Base-by-base conservation (phyloP, 2,113 vertebrate genomes). In the Stegostoma tigrinum region DNA sequence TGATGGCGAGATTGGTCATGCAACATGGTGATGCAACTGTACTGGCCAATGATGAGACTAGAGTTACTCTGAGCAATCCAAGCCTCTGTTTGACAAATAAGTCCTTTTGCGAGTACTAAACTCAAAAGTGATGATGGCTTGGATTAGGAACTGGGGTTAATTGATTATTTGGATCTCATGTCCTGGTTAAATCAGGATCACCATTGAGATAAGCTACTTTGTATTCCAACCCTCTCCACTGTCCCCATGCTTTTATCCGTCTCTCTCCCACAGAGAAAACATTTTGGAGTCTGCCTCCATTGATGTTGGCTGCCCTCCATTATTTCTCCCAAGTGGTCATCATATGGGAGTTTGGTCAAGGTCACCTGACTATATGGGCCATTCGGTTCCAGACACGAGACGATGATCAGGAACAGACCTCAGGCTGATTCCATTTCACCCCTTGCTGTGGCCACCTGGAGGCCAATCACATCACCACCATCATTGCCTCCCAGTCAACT, bases 11-110 rank as follows among this genome's bases (percentile, higher is more conserved):
- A 90, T n/a, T 90, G 66, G 89, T n/a, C 30, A 8, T 93, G 61
- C 61, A 93, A 38, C n/a, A 66, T 93, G 89, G 89, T 38, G 89
- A 38, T 67, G 89, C 34, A 66, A 66, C 89, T 93, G 55, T n/a
- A 66, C 8, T 66, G 87, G 87, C 30, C 87, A 90, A 64, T 19
- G 61, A 93, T 6, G 24, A 61, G 89, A 21, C 15, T 6, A n/a
- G 87, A 91, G 55, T 17, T 64, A 91, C 64, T 91, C 87, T 64
- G 87, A n/a, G 30, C 34, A n/a, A n/a, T n/a, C 87, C 30, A 91
- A 19, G 24, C 87, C 55, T 21, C 38, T n/a, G 12, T 12, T 91
- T 91, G n/a, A 64, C 55, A 34, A 91, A 7, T 5, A 0, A 64
- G 52, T 52, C 5, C 27, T 64, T 90, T 19, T n/a, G 34, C n/a